These are phyloP conservation scores for Sebastes fasciatus DNA, from an alignment of 2,113 vertebrate species.

Conservation along the genomic window DNA sequence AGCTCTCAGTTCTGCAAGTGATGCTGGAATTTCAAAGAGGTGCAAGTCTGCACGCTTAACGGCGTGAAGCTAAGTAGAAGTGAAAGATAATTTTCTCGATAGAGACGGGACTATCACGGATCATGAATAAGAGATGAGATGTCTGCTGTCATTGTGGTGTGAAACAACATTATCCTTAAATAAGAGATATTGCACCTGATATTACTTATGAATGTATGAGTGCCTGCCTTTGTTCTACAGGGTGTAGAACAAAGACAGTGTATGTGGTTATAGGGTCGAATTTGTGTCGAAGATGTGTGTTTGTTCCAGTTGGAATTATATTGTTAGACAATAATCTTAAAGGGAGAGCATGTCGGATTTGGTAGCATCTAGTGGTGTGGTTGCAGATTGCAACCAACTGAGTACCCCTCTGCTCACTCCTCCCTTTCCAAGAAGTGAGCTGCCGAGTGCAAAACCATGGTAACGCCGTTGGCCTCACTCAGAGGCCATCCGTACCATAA, in stretches of 20 bases:
- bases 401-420: too few relatives aligned
- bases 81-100: not conserved
- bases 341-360: too few relatives aligned
- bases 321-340: not conserved
- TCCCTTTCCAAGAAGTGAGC: too few relatives aligned
- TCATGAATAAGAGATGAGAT: conserved; percentile 28
- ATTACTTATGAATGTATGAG: not conserved
- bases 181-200: not conserved
- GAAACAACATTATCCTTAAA: conserved; percentile 14
- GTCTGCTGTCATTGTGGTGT: not conserved
- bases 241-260: not conserved
- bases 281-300: not conserved
- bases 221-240: not conserved
- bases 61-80: not conserved
- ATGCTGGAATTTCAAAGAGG: not conserved
- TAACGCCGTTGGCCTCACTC: too few relatives aligned
- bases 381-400: too few relatives aligned
- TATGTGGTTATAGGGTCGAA: not conserved
- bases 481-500: too few relatives aligned
- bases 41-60: not conserved
- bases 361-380: too few relatives aligned
- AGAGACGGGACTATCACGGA: not conserved
- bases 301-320: not conserved
- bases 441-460: too few relatives aligned
- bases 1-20: not conserved